Evolutionary conservation across 1,140 invertebrate genomes (phyloP).

Genomic region (Leptestheria dahalacensis): DNA sequence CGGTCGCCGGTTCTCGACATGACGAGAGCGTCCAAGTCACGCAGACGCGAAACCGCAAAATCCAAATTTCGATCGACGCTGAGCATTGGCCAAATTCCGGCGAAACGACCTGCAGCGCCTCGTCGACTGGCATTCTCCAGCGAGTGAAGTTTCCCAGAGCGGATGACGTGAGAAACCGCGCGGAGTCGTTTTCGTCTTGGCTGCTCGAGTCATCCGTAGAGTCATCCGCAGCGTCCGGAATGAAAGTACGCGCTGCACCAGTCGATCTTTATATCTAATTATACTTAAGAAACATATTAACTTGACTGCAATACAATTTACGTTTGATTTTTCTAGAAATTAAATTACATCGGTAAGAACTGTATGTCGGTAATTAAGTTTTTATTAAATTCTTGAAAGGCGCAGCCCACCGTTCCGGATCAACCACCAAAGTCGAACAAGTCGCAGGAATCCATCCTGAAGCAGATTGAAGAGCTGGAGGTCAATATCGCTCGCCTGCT

Average conservation of each 20-base stretch:
- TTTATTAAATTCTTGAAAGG: neutral
- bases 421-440: neutral
- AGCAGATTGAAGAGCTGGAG: slow-evolving; percentile 5
- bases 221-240: no score
- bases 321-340: no score
- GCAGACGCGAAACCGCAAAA: neutral
- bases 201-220: no score
- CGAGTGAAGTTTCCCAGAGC: neutral
- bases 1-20: neutral
- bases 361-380: no score
- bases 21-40: neutral
- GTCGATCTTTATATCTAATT: no score
- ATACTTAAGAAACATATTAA: no score
- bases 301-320: no score
- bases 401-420: neutral
- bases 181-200: no score
- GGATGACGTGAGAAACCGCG: no score
- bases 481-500: neutral
- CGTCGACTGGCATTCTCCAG: neutral
- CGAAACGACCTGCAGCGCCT: neutral
- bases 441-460: neutral
- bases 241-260: no score
- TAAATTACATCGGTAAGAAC: no score
- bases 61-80: neutral
- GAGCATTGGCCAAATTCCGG: neutral